A percentile compares a stretch with the other conserved stretches of the same genome.
These are phyloP conservation scores for Erannis defoliaria DNA, from an alignment of 2,888 invertebrate species.

Conservation along the genomic window DNA sequence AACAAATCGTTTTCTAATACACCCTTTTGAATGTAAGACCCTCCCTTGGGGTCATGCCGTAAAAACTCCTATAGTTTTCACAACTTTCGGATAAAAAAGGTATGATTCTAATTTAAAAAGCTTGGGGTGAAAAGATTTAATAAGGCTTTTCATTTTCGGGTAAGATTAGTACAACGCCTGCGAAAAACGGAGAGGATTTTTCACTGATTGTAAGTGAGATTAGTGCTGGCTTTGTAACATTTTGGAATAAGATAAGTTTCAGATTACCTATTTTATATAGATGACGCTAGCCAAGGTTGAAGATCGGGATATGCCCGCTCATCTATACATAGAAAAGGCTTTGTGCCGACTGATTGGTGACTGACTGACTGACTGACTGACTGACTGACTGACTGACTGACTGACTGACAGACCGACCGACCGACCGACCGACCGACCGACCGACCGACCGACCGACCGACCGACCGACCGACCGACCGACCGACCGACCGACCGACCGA, in stretches of 20 bases:
- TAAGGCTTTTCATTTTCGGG: neutral
- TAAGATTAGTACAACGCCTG: neutral
- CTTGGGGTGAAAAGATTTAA: neutral
- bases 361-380: no score
- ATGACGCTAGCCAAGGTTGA: no score
- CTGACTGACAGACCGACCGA: no score
- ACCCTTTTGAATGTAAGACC: slow-evolving; percentile 32
- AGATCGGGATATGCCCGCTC: no score
- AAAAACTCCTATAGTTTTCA: slow-evolving; percentile 22
- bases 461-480: no score
- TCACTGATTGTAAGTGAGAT: neutral
- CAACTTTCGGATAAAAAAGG: slow-evolving; percentile 5
- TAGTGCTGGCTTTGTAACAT: neutral
- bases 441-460: no score
- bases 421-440: no score
- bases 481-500: no score
- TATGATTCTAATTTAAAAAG: slow-evolving; percentile 13
- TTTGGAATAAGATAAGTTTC: neutral
- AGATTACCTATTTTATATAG: no score
- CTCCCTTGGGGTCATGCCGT: slow-evolving; percentile 9
- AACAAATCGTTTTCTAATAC: slow-evolving; percentile 32
- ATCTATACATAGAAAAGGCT: no score
- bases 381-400: no score
- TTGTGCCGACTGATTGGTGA: no score
- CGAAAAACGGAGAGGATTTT: neutral